Conservation (phyloP, 2,888 invertebrate species). For the Calliopum simillimum region DNA sequence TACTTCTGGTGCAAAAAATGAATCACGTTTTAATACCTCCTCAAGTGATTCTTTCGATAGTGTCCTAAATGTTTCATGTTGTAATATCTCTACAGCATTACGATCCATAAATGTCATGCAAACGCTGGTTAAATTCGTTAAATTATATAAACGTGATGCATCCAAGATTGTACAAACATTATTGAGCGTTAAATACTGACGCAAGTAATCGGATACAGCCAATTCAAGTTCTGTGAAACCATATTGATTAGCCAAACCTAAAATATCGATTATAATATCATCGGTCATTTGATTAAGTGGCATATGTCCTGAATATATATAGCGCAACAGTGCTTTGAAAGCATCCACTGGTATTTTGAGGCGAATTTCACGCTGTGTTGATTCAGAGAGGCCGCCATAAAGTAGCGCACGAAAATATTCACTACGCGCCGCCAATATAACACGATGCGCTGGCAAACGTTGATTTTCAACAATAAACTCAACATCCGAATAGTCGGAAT, state of each 20-base stretch:
- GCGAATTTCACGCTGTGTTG: slow-evolving; percentile 83
- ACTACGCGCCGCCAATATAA: slow-evolving; percentile 94
- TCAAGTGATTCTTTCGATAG: slow-evolving; percentile 83
- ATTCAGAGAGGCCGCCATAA: slow-evolving; percentile 83
- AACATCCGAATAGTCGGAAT: slow-evolving; percentile 92
- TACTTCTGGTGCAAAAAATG: slow-evolving; percentile 96
- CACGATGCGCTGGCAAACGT: slow-evolving; percentile 67
- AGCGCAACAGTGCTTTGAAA: slow-evolving; percentile 90
- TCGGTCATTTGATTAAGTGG: slow-evolving; percentile 75
- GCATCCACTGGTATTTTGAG: slow-evolving; percentile 85
- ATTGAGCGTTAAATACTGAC: slow-evolving; percentile 84
- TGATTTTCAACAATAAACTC: slow-evolving; percentile 85
- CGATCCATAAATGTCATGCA: slow-evolving; percentile 93
- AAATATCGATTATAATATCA: slow-evolving; percentile 77
- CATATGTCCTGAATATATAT: slow-evolving; percentile 92
- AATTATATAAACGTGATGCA: slow-evolving; percentile 80
- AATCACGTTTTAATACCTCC: slow-evolving; percentile 89
- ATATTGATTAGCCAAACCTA: slow-evolving; percentile 94
- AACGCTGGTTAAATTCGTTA: slow-evolving; percentile 77
- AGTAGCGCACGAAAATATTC: slow-evolving; percentile 92
- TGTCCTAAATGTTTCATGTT: slow-evolving; percentile 85
- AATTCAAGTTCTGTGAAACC: slow-evolving; percentile 92
- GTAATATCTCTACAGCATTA: slow-evolving; percentile 86
- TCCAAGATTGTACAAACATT: slow-evolving; percentile 97
- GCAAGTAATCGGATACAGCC: slow-evolving; percentile 92